Base-by-base conservation (phyloP, 1,140 invertebrate species). In the Drosophila jambulina region DNA sequence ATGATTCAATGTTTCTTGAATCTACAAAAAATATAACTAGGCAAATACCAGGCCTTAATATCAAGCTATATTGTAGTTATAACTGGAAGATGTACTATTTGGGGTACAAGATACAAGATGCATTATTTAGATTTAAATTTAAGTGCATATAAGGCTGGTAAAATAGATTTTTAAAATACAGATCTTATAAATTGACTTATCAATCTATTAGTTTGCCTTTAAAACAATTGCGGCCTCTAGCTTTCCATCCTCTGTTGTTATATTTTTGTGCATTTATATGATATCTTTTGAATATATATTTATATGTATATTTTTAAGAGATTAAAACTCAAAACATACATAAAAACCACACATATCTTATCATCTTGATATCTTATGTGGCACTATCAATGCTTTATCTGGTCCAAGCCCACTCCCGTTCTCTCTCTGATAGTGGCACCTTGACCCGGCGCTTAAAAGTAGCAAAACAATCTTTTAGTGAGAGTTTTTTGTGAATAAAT, bases 321-420 rank as follows among this genome's bases (percentile, higher is more conserved):
- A 36, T 56, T 56, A 27, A 36, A 70, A 75, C 59, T 53, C 40
- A 61, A 82, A 86, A 69, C 68, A 77, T 61, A 4, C 1, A 58
- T 76, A 53, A 32, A 32, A 17, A 51, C 68, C 34, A 40, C 42
- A 72, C 75, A 81, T 90, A 90, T 90, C 84, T 90, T 81, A 87
- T 87, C 84, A 54, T 48, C 75, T 69, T 87, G 83, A 76, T 88
- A 88, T 86, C 84, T 64, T 80, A 38, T 38, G 32, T 23, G 48
- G 49, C 78, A 87, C 82, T 87, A 86, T 83, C 80, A 86, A 77
- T 51, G 34, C 63, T 77, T 74, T 88, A 88, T 88, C 80, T 86
- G 70, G 61, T 45, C 68, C 70, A 65, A 77, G 32, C 48, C 25
- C 10, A 12, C 42, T 10, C 15, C 5, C 23, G 10, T 25, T 49